Evolutionary conservation across 2,113 vertebrate species (phyloP), one percentile per base, ranked within the genome.

Genomic region (Anoura caudifer): DNA sequence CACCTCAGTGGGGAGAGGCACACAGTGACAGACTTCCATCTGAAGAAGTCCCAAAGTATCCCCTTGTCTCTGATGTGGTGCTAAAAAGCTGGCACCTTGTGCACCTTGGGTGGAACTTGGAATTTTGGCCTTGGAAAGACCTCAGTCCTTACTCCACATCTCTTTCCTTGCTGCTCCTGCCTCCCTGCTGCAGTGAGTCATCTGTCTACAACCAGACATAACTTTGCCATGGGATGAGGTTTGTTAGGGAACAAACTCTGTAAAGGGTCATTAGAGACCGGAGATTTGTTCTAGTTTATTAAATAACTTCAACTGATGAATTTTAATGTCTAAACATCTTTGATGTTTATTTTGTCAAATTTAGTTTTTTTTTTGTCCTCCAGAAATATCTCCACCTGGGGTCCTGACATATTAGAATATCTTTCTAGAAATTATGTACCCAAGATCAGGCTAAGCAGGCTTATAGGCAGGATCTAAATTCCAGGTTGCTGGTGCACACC

Each of bases 1-100:
- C 12, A 19, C 5, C 0, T 28, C 11, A 13, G 45, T 2, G 16
- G 1, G 43, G 26, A 77, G 36, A 73, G 24, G 11, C 13, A 16
- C 1, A 26, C 5, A 0, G 38, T 1, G 52, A 0, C 13, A 28
- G 43, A 43, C 31, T 14, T 31, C 67, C 17, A 20, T 0, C 2
- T 36, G 6, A 50, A 45, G 19, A 31, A n/a, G 70, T 17, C 33
- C 13, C 24, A 28, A 80, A 91, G 41, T 4, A 31, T n/a, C 28
- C 28, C 77, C 41, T 79, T n/a, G 1, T 41, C 36, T 75, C 67
- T 11, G 8, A 75, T 14, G 9, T 5, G 5, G 13, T 69, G 22
- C 38, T 14, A 15, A n/a, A n/a, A n/a, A n/a, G 38, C 17, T 20
- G 17, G 7, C 2, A 26, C 20, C 33, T 41, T 50, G 24, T 9